Base-by-base conservation (phyloP, 1,140 invertebrate genomes). In the Polypedilum pembai region DNA sequence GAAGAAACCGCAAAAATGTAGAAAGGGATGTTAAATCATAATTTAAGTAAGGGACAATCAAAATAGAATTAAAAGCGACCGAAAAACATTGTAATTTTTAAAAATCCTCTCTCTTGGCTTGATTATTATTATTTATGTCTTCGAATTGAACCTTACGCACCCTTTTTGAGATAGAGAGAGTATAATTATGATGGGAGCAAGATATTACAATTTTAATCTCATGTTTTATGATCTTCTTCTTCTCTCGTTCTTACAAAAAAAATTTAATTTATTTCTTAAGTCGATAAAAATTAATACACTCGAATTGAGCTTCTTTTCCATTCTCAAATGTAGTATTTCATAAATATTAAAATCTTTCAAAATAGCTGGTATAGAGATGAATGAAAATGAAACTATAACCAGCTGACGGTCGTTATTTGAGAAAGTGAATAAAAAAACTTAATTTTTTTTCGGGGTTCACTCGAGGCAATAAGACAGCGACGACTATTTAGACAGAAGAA, bases 181-280 rank as follows among this genome's bases (percentile, higher is more conserved):
- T 15, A 56, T 56, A 56, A 56, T 56, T 56, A 56, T n/a, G n/a
- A 4, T n/a, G 45, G 45, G 12, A 56, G n/a, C 45, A 56, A n/a
- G 45, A 56, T 12, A 56, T 56, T 15, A 56, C 12, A 56, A 56
- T 20, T 15, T 21, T 69, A 69, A 69, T 69, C 65, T 69, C 20
- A 69, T 69, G 65, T 69, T 69, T 69, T 69, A 69, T 69, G 65
- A 69, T 69, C 65, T 12, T 56, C 45, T 56, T 56, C 12, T 45
- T 3, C 8, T 45, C 8, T 45, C 41, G 8, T 45, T 45, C 41
- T 45, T 15, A 7, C 40, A 3, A 33, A 33, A 5, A 33, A 33
- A 33, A 3, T 33, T 1, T 45, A 12, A 12, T 45, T 45, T 45
- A 12, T 45, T 45, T 45, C n/a, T 56, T 56, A n/a, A 56, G 45